phyloP scores from a whole-genome alignment of 2,797 vertebrate species.

The Hippopotamyrus pictus region DNA sequence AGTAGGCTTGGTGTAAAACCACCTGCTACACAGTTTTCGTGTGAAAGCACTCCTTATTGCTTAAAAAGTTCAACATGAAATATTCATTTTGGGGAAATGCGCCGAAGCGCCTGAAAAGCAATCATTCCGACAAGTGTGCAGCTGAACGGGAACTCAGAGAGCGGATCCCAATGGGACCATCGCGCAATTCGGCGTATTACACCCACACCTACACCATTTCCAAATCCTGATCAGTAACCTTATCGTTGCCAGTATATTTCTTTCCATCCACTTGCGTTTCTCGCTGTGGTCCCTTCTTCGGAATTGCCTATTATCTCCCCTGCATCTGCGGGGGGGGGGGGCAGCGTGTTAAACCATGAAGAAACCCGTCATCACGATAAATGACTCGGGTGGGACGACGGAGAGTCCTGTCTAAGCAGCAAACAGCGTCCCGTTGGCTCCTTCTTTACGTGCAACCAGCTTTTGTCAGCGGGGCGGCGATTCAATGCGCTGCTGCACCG shows the following conservation, averaged over 20 bases:
- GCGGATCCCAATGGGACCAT: neutral
- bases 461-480: neutral
- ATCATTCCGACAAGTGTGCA: conserved; percentile 8
- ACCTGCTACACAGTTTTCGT: conserved; percentile 23
- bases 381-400: neutral
- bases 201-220: neutral
- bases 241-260: neutral
- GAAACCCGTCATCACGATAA: neutral
- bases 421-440: neutral
- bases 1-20: conserved; percentile 47
- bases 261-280: neutral
- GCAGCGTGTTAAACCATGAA: neutral
- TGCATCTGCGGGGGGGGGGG: neutral
- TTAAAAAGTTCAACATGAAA: neutral
- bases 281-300: neutral
- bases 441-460: neutral
- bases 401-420: neutral
- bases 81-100: neutral
- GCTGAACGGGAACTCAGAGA: neutral
- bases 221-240: neutral
- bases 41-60: neutral
- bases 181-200: neutral
- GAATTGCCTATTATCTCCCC: neutral
- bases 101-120: neutral
- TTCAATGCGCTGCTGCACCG: neutral